Base-by-base conservation (phyloP, 1,140 invertebrate genomes). In the Pygmarrhopalites habei region DNA sequence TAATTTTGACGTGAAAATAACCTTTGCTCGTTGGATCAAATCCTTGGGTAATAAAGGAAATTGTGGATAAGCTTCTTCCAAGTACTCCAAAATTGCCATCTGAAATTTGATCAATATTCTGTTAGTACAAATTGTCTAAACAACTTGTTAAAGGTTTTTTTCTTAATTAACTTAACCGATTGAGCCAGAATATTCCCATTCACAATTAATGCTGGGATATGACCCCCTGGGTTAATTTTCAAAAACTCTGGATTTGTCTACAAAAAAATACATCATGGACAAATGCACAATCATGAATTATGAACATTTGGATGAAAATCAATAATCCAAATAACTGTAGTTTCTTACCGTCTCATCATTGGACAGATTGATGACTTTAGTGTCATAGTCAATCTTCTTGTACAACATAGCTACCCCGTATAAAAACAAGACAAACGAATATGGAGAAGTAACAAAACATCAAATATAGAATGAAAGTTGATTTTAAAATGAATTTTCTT, bases 311-410 rank as follows among this genome's bases (percentile, higher is more conserved):
- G 17, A 39, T 17, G 7, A 17, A 39, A 39, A 10, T 39, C 35
- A 39, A 7, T 39, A 17, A 10, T n/a, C 51, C 58, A 5, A 26
- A 14, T 25, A 7, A 12, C 28, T 25, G 12, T n/a, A 29, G 25
- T 55, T 15, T 60, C 87, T 26, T 87, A 88, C 15, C 86, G 88
- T 57, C 80, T 85, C 79, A 88, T 93, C 73, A 64, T 77, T 78
- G 0, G 95, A 85, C 41, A 98, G 79, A 76, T 93, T 92, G 14
- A 98, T 87, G 29, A 90, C 83, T 74, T 87, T 87, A 72, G 92
- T 93, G 69, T 97, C 92, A 76, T 95, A 97, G 10, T 92, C 89
- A 73, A 98, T 90, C 75, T 90, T 89, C 77, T 98, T 98, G 29
- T 94, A 77, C 68, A 91, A 91, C 43, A 98, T 79, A 47, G 92